A percentile compares a stretch with the other conserved stretches of the same genome.
Evolutionary conservation across 1,140 invertebrate species (phyloP).

Genomic region (Eupristina koningsbergeri): DNA sequence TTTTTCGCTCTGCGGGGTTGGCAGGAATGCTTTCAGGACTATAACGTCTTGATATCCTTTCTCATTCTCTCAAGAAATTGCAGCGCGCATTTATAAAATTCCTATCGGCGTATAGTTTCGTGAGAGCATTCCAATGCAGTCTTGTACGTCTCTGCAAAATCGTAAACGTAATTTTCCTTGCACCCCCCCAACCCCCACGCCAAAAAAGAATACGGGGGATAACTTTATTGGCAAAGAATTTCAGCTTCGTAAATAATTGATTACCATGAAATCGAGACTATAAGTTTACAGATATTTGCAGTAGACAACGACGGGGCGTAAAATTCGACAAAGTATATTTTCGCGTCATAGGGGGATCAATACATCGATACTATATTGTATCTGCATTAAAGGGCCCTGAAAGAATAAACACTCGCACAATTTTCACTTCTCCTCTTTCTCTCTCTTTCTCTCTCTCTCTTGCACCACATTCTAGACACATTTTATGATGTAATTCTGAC

Average conservation of each 20-base stretch:
- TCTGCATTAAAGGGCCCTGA: background rate
- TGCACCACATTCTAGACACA: too few relatives aligned
- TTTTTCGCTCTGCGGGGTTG: background rate
- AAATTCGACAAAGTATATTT: background rate
- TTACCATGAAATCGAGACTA: constrained; percentile 21
- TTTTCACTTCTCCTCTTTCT: too few relatives aligned
- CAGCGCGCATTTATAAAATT: constrained; percentile 27
- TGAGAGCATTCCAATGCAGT: background rate
- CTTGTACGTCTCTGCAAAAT: background rate
- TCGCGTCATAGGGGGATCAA: background rate
- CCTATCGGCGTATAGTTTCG: constrained; percentile 6
- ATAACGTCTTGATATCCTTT: constrained; percentile 30
- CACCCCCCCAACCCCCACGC: too few relatives aligned
- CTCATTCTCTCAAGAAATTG: constrained; percentile 15
- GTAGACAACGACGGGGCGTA: background rate
- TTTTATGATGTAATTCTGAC: too few relatives aligned
- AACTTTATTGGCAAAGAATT: background rate
- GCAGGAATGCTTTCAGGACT: constrained; percentile 24
- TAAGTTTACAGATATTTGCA: background rate
- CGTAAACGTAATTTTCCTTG: background rate
- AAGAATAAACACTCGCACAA: too few relatives aligned
- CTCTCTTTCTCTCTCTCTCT: too few relatives aligned
- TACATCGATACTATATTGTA: background rate
- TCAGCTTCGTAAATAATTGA: constrained; percentile 41
- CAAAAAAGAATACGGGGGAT: background rate